Evolutionary conservation across 2,113 vertebrate species (phyloP).

Genomic region (Eublepharis macularius): DNA sequence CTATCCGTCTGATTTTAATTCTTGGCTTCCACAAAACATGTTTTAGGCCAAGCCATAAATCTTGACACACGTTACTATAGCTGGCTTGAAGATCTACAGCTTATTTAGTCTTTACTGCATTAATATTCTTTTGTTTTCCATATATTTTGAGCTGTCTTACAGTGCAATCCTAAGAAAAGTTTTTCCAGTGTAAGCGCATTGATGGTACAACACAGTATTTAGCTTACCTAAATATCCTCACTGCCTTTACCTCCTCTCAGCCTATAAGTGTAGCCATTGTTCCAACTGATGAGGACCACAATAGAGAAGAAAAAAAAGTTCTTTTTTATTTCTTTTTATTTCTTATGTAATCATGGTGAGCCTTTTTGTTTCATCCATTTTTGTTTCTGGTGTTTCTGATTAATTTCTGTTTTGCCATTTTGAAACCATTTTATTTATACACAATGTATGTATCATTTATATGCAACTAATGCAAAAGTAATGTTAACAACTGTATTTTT

Average conservation of each 20-base stretch:
- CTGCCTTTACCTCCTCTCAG: not conserved
- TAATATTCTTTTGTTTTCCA: constrained; percentile 22
- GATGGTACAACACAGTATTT: not conserved
- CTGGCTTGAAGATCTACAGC: not conserved
- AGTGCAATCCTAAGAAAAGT: no score
- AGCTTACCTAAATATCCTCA: not conserved
- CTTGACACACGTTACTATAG: constrained; percentile 33
- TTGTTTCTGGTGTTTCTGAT: no score
- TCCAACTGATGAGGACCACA: not conserved
- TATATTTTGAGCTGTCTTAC: constrained; percentile 20
- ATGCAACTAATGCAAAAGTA: no score
- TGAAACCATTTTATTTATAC: no score
- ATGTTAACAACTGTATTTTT: no score
- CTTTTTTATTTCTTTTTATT: no score
- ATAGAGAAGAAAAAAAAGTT: no score
- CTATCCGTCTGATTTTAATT: constrained; percentile 46
- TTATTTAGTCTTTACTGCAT: constrained; percentile 30
- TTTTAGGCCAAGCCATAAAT: constrained; percentile 54
- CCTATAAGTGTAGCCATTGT: not conserved
- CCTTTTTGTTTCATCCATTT: no score
- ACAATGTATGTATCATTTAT: no score
- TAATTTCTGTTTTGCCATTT: no score
- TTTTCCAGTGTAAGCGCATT: no score
- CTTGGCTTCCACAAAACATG: constrained; percentile 24
- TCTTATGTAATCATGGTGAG: no score